Percentiles rank a stretch among this genome's conserved stretches.
Conservation (phyloP, 2,113 vertebrate species). For the Triplophysa siluroides region DNA sequence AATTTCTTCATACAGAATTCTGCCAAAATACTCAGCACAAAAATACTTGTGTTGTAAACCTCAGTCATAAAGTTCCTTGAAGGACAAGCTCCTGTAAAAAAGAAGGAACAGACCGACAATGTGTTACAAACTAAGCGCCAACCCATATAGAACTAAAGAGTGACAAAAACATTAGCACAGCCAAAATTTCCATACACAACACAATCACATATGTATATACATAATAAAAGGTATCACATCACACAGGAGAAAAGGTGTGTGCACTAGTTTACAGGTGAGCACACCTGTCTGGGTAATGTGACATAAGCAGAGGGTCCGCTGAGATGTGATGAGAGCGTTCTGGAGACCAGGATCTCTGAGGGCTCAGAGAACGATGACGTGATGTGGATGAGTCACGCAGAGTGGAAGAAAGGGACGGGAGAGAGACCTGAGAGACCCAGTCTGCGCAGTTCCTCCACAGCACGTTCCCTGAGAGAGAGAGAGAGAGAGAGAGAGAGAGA, state of each 20-base stretch:
- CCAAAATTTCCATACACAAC: too few species aligned
- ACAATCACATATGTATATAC: too few species aligned
- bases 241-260: background rate
- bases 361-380: conserved; percentile 38
- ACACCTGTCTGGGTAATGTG: conserved; percentile 47
- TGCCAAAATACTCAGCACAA: background rate
- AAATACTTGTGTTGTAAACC: background rate
- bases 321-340: conserved; percentile 23
- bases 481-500: background rate
- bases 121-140: background rate
- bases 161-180: background rate
- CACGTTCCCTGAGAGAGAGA: conserved; percentile 46
- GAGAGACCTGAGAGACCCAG: conserved; percentile 43
- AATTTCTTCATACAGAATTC: conserved; percentile 15
- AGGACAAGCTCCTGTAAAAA: conserved; percentile 43
- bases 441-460: conserved; percentile 46
- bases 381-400: conserved; percentile 26
- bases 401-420: conserved; percentile 44
- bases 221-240: background rate
- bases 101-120: background rate
- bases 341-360: conserved; percentile 39
- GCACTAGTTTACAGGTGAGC: background rate
- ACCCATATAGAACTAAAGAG: background rate
- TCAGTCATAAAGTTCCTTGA: conserved; percentile 46
- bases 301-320: conserved; percentile 12